These are phyloP conservation scores for Aramus guarauna DNA, from an alignment of 2,113 vertebrate genomes.

Conservation along the genomic window DNA sequence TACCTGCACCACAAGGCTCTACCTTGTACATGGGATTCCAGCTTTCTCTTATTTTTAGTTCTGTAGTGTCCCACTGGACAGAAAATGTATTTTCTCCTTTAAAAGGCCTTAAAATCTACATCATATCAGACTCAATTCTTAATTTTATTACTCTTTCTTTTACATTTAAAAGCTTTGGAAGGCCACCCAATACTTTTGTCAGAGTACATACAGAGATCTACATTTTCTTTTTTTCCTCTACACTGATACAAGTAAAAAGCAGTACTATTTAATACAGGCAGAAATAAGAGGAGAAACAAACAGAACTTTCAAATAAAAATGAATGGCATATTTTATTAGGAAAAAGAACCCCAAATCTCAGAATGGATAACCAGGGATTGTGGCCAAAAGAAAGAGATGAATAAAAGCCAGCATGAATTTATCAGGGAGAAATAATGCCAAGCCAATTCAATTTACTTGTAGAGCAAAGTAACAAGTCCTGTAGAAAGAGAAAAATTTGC, in stretches of 20 bases:
- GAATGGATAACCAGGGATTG: background rate
- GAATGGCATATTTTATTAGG: background rate
- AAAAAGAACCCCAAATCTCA: background rate
- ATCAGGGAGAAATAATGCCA: background rate
- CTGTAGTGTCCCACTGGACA: background rate
- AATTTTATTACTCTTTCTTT: background rate
- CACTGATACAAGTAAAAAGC: background rate
- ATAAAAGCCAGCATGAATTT: background rate
- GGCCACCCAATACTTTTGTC: background rate
- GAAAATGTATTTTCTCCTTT: background rate
- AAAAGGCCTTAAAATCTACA: background rate
- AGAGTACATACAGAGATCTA: background rate
- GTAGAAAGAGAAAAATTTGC: background rate
- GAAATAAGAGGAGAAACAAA: background rate
- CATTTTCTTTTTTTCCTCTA: background rate
- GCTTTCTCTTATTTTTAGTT: background rate
- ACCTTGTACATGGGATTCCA: background rate
- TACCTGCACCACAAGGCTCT: background rate
- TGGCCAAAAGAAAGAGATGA: background rate
- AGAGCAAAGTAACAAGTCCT: background rate
- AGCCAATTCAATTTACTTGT: background rate
- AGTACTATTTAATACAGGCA: background rate
- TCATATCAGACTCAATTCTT: background rate
- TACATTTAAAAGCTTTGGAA: background rate
- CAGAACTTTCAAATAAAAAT: background rate